phyloP scores from a whole-genome alignment of 1,140 invertebrate genomes.

The Dryas iulia region DNA sequence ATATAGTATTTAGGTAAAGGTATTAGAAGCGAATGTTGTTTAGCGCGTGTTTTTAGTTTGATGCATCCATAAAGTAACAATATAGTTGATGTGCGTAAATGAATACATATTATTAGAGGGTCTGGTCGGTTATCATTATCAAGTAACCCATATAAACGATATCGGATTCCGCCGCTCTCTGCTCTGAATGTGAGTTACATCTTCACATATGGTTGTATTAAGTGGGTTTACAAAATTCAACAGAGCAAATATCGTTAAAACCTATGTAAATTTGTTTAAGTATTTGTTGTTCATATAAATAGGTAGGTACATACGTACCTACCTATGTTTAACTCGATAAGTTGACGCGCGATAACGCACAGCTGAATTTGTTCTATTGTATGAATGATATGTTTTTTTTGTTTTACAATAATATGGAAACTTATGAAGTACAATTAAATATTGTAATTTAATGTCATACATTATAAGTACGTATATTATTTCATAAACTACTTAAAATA shows the following conservation, averaged over 20 bases:
- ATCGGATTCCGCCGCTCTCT: slow-evolving; percentile 42
- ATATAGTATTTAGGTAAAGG: not conserved
- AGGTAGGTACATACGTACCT: not conserved
- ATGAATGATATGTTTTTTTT: too few species aligned
- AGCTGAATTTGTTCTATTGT: not conserved
- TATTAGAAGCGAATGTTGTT: slow-evolving; percentile 1
- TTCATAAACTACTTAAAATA: too few species aligned
- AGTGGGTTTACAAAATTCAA: not conserved
- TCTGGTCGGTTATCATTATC: slow-evolving; percentile 46
- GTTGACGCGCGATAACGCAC: not conserved
- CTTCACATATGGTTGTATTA: slow-evolving; percentile 8
- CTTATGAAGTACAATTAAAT: not conserved
- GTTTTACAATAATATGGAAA: not conserved
- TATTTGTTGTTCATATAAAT: not conserved
- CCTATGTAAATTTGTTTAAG: not conserved
- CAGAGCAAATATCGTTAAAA: not conserved
- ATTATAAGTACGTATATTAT: too few species aligned
- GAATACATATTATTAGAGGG: slow-evolving; percentile 37
- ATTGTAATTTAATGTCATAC: too few species aligned
- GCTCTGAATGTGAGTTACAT: slow-evolving; percentile 36
- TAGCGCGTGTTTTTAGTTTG: not conserved
- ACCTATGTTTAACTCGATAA: not conserved
- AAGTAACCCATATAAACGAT: slow-evolving; percentile 47
- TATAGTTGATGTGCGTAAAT: slow-evolving; percentile 30
- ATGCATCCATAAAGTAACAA: slow-evolving; percentile 20